These are phyloP conservation scores for Cheirogaleus major DNA, from an alignment of 2,797 vertebrate species.

Conservation along the genomic window DNA sequence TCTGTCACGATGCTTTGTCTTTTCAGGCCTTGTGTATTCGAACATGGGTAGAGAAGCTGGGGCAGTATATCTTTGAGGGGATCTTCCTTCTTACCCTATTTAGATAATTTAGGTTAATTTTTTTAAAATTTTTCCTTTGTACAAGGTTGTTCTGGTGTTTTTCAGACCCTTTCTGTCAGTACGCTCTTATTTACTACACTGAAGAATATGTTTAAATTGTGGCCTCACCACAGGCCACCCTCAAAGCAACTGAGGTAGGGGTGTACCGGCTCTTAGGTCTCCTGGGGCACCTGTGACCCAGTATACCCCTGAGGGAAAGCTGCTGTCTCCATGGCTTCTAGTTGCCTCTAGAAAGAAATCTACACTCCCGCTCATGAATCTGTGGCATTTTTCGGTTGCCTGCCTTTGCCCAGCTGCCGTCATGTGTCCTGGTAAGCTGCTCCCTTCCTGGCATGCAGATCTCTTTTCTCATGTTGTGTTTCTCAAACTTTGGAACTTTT, in stretches of 20 bases:
- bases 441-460: not conserved
- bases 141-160: not conserved
- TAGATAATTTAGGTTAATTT: conserved; percentile 9
- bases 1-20: not conserved
- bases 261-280: not conserved
- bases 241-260: not conserved
- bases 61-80: not conserved
- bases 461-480: not conserved
- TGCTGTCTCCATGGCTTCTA: not conserved
- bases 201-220: conserved; percentile 5
- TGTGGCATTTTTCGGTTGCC: not conserved
- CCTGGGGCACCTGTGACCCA: not conserved
- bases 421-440: not conserved
- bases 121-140: not conserved
- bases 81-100: not conserved
- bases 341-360: not conserved
- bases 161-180: not conserved
- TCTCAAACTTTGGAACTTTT: conserved; percentile 10
- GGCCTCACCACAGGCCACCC: not conserved
- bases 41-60: not conserved
- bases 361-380: not conserved
- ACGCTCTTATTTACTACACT: not conserved
- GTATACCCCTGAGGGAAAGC: not conserved
- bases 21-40: not conserved
- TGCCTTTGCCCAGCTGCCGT: not conserved